These are phyloP conservation scores for Eira barbara DNA, from an alignment of 2,113 vertebrate species.

Conservation along the genomic window DNA sequence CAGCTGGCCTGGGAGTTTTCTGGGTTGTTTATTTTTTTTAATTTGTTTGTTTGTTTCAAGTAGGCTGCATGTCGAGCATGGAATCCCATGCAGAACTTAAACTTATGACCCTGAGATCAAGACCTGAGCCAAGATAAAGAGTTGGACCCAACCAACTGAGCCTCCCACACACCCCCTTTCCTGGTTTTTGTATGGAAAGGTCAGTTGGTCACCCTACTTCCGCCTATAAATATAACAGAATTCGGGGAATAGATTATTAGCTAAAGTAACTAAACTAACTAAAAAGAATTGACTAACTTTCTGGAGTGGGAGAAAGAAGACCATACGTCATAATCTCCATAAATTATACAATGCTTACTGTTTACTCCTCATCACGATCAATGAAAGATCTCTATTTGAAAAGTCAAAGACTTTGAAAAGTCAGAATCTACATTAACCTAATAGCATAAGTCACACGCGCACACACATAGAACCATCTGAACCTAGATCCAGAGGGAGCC, in stretches of 20 bases:
- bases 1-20: not conserved
- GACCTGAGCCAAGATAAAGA: not conserved
- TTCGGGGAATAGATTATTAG: not conserved
- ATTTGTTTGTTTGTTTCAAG: not conserved
- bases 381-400: not conserved
- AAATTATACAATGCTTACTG: slow-evolving; percentile 20
- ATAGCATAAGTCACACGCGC: slow-evolving; percentile 22
- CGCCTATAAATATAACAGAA: slow-evolving; percentile 6
- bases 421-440: slow-evolving; percentile 47
- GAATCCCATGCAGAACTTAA: not conserved
- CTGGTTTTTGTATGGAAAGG: slow-evolving; percentile 16
- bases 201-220: not conserved
- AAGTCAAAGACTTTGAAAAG: slow-evolving; percentile 56
- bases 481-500: slow-evolving; percentile 65
- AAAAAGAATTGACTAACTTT: slow-evolving; percentile 26
- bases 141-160: not conserved
- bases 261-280: not conserved
- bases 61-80: not conserved
- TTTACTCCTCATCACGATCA: slow-evolving; percentile 21
- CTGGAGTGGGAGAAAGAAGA: not conserved
- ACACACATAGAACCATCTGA: not conserved
- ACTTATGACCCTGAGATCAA: not conserved
- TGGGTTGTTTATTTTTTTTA: not conserved
- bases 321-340: not conserved
- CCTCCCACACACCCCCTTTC: not conserved